Evolutionary conservation across 2,113 vertebrate genomes (phyloP), one percentile per base, ranked within the genome.

Genomic region (Anarrhichthys ocellatus): DNA sequence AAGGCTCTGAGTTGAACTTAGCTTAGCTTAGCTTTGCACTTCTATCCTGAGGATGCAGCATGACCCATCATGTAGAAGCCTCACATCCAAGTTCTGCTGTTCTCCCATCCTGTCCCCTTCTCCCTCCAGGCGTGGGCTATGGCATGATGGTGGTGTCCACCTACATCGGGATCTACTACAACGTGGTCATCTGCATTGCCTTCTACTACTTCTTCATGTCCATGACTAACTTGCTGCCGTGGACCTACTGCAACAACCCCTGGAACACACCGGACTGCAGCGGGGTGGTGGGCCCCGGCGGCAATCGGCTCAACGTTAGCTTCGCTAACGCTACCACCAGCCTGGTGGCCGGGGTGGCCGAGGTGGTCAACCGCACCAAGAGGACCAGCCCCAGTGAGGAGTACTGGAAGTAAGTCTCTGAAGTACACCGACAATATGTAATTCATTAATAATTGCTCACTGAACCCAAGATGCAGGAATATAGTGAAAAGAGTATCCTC

Each of bases 81-180:
- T 59, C 29, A 70, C 24, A 5, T 36, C 76, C 40, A 32, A 44
- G 2, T 11, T 68, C 27, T 63, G 5, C 56, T 74, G 9, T 68
- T 64, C 38, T 46, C 24, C 9, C 14, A 6, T 52, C 9, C 10
- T 13, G 3, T 79, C 63, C 36, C 42, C 13, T 72, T 24, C 24
- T 64, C 17, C 29, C 34, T 56, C 32, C 87, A 99, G 98, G 98
- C 46, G 97, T 99, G 80, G 98, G 98, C 87, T 99, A 99, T 3
- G 98, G 98, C 89, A 99, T 99, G 98, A 99, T 99, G 98, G 98
- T 99, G 88, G 98, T 99, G 81, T 99, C 98, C 83, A 97, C 97
- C 0, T 99, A 99, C 90, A 99, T 99, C 36, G 98, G 98, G 62
- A 99, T 99, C 94, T 99, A 99, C 91, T 99, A 99, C 96, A 99